Evolutionary conservation across 2,797 vertebrate species (phyloP).

Genomic region (Pangasius djambal): DNA sequence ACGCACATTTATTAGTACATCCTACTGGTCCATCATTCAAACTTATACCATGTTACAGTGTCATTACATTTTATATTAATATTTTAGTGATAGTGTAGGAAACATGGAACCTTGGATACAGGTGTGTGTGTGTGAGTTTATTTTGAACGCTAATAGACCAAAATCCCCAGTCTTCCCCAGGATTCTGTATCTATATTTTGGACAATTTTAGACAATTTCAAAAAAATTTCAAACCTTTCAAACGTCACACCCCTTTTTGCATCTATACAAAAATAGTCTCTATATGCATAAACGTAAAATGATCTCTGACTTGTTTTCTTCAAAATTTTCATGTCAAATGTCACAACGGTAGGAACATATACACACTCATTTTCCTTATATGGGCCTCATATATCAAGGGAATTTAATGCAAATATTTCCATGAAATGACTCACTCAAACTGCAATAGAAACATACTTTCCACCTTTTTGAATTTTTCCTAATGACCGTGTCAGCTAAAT

Average conservation of each 20-base stretch:
- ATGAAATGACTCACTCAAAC: not conserved
- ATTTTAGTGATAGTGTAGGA: not conserved
- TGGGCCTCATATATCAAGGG: not conserved
- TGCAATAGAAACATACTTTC: not conserved
- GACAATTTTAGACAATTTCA: not conserved
- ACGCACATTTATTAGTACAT: not conserved
- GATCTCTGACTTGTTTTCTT: not conserved
- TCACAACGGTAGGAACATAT: not conserved
- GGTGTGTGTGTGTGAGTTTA: not conserved
- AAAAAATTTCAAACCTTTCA: not conserved
- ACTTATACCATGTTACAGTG: not conserved
- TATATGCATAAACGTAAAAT: not conserved
- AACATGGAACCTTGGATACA: not conserved
- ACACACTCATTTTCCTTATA: not conserved
- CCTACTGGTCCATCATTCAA: not conserved
- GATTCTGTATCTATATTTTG: not conserved
- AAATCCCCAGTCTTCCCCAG: not conserved
- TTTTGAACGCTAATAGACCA: not conserved
- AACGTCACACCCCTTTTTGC: not conserved
- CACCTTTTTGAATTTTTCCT: not conserved
- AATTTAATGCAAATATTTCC: not conserved
- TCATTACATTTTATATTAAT: not conserved
- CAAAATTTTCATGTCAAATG: too few species aligned
- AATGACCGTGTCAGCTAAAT: not conserved
- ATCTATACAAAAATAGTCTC: not conserved